Evolutionary conservation across 2,888 invertebrate genomes (phyloP), one percentile per base, ranked within the genome.

Genomic region (Phrixothrix hirtus): DNA sequence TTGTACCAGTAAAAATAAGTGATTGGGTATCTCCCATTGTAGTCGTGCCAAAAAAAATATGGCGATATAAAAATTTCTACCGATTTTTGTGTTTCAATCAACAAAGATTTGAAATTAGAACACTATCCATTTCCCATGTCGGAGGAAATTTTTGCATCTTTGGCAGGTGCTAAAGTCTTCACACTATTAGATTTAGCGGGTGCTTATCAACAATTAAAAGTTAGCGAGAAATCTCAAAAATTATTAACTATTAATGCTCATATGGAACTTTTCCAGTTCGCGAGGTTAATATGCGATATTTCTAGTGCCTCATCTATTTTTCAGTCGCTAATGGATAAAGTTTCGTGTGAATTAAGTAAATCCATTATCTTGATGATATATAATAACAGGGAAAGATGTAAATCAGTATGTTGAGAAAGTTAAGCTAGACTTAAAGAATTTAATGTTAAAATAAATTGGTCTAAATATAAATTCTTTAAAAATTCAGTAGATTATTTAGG

Each of bases 101-200:
- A 68, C 44, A 52, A 44, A 31, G 36, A 11, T 25, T 35, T 64
- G 5, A 39, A 62, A 34, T 55, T 55, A 13, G 61, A 65, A 7
- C 61, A 62, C 29, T 66, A 66, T 30, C 68, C 65, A n/a, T 50
- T 69, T 32, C 67, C 67, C 0, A 42, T 42, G 21, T 48, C 64
- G 14, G 63, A 65, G 9, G 65, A 67, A 29, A 58, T 69, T 31
- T 64, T 68, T 50, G 58, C 61, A 6, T 46, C 50, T 7, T 44
- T 70, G 16, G 48, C 50, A 29, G 59, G 57, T 9, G 61, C 62
- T 25, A 49, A 53, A 41, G 34, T 55, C 12, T 68, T 61, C 47
- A 50, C 58, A 14, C 34, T 57, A 2, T 14, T 66, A 11, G 62
- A 66, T 54, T 53, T 63, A 2, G 37, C 46, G 9, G 47, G 58